A percentile compares a stretch with the other conserved stretches of the same genome.
These are phyloP conservation scores for Bombycilla garrulus DNA, from an alignment of 2,113 vertebrate genomes.

Conservation along the genomic window DNA sequence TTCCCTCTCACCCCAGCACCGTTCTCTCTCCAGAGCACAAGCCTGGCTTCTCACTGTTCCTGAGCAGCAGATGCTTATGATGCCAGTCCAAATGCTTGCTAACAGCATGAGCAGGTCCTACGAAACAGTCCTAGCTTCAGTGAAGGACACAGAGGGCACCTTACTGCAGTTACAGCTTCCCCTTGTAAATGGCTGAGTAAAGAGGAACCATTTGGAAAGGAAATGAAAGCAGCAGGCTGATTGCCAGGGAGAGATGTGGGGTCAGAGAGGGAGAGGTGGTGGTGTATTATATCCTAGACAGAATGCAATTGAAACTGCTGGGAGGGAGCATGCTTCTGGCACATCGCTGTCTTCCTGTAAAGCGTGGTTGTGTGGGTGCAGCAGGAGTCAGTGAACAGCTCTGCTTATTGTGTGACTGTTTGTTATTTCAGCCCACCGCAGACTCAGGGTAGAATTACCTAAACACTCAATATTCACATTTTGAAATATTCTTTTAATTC, in stretches of 20 bases:
- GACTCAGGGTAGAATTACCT: not conserved
- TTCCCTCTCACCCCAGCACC: not conserved
- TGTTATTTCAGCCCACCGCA: not conserved
- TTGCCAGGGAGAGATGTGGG: not conserved
- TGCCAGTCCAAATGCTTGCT: not conserved
- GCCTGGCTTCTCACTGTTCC: not conserved
- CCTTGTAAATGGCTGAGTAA: not conserved
- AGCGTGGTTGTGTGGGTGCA: not conserved
- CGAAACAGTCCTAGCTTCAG: not conserved
- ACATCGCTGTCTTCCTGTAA: not conserved
- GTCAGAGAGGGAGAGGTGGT: not conserved
- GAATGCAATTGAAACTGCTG: not conserved
- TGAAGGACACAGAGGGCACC: not conserved
- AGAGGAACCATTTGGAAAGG: not conserved
- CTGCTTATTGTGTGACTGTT: not conserved
- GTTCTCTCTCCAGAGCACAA: not conserved
- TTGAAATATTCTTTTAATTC: conserved; percentile 22
- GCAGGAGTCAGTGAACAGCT: not conserved
- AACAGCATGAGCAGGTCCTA: not conserved
- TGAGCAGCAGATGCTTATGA: not conserved
- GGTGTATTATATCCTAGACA: not conserved
- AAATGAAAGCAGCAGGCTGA: not conserved
- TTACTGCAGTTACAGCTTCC: not conserved
- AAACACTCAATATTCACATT: not conserved
- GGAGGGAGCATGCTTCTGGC: not conserved